Conservation (phyloP, 2,113 vertebrate genomes). For the Elachura formosa region DNA sequence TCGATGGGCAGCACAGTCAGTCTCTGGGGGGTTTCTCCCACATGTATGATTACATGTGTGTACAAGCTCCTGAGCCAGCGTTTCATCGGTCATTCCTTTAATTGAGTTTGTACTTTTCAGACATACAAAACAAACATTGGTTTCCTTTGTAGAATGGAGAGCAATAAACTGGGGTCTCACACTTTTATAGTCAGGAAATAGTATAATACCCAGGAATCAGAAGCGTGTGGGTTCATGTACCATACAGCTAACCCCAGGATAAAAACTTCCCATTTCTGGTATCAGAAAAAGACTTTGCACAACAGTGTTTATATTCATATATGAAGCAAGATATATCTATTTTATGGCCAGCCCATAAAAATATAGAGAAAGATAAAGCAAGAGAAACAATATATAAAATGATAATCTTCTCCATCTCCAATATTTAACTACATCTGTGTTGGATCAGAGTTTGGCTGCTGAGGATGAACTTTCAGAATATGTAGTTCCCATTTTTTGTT, state of each 20-base stretch:
- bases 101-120: conserved; percentile 33
- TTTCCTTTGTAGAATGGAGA: conserved; percentile 37
- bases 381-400: conserved; percentile 14
- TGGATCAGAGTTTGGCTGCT: conserved; percentile 57
- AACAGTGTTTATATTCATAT: background rate
- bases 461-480: conserved; percentile 37
- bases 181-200: conserved; percentile 32
- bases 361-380: conserved; percentile 24
- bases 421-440: conserved; percentile 31
- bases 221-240: background rate
- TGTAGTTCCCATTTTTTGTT: conserved; percentile 11
- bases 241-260: background rate
- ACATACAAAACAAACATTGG: conserved; percentile 31
- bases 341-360: conserved; percentile 33
- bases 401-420: background rate
- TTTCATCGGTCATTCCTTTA: background rate
- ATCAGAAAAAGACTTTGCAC: background rate
- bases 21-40: background rate
- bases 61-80: background rate
- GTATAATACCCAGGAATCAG: background rate
- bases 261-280: background rate
- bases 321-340: background rate
- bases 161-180: conserved; percentile 10
- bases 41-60: background rate
- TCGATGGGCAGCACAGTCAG: background rate